These are phyloP conservation scores for Antennarius striatus DNA, from an alignment of 2,113 vertebrate species.

Conservation along the genomic window DNA sequence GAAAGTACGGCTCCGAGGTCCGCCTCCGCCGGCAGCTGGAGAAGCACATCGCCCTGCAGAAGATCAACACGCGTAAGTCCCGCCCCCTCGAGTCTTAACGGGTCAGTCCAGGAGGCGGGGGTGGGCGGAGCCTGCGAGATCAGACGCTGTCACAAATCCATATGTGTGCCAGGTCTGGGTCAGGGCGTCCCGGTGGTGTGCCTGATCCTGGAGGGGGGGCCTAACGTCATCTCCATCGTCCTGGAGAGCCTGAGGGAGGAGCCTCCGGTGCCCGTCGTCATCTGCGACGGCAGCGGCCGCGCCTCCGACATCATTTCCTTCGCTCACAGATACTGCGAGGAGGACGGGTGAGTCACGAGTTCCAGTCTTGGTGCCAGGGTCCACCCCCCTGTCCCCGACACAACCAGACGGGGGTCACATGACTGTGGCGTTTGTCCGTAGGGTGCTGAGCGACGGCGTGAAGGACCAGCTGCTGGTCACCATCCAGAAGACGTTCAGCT, in stretches of 20 bases:
- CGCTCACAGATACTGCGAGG: conserved; percentile 92
- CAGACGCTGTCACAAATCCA: neutral
- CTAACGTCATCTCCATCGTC: conserved; percentile 91
- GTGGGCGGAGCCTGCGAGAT: too few species aligned
- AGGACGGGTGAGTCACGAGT: conserved; percentile 83
- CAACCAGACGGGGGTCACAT: neutral
- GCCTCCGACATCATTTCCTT: conserved; percentile 94
- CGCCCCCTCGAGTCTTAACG: neutral
- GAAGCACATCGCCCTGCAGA: conserved; percentile 97
- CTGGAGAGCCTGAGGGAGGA: conserved; percentile 93
- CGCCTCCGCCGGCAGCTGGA: conserved; percentile 91
- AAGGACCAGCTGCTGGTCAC: conserved; percentile 96
- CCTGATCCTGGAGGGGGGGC: conserved; percentile 94
- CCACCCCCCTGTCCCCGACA: neutral
- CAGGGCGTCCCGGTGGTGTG: conserved; percentile 95
- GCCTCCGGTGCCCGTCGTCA: conserved; percentile 91
- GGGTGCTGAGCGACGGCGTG: conserved; percentile 87
- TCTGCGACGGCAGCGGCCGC: conserved; percentile 94
- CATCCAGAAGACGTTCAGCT: conserved; percentile 98
- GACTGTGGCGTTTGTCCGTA: conserved; percentile 48
- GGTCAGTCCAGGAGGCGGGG: too few species aligned
- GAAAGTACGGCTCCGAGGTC: conserved; percentile 94
- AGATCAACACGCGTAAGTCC: conserved; percentile 96
- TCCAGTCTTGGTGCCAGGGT: neutral
- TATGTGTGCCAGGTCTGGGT: conserved; percentile 73